These are phyloP conservation scores for Amia ocellicauda DNA, from an alignment of 2,113 vertebrate species.

Conservation along the genomic window DNA sequence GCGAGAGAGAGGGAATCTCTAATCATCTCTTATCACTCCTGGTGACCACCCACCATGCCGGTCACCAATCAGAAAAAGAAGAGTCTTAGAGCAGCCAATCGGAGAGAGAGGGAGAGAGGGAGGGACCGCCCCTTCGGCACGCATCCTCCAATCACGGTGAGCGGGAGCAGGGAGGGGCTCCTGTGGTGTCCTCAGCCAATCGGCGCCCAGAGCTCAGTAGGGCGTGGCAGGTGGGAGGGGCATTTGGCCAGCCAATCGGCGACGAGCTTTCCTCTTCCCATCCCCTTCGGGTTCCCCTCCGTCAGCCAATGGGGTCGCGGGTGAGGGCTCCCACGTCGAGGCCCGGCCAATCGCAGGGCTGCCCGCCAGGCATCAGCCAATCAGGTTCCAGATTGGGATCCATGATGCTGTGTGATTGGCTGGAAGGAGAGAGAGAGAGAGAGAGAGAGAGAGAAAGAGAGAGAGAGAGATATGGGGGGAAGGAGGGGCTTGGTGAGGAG, in stretches of 20 bases:
- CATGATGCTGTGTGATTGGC: conserved; percentile 74
- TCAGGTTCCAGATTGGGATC: conserved; percentile 76
- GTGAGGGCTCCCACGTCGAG: conserved; percentile 68
- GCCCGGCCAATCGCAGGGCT: conserved; percentile 64
- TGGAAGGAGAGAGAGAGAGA: conserved; percentile 56
- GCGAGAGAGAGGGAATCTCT: conserved; percentile 29
- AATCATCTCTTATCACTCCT: conserved; percentile 44
- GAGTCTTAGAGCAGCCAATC: conserved; percentile 45
- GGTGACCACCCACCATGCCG: conserved; percentile 48
- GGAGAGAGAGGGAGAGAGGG: conserved; percentile 21
- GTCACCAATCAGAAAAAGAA: conserved; percentile 39
- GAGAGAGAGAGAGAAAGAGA: conserved; percentile 63
- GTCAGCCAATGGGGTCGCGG: conserved; percentile 73
- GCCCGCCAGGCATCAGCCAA: conserved; percentile 69
- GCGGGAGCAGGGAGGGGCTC: conserved; percentile 46
- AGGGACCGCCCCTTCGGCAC: too few relatives aligned
- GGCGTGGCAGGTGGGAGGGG: conserved; percentile 53
- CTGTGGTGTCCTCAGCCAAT: conserved; percentile 39
- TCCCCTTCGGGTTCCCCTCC: conserved; percentile 66
- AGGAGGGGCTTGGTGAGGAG: conserved; percentile 61
- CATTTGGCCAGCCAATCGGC: conserved; percentile 59
- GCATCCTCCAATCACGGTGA: conserved; percentile 16
- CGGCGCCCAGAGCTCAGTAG: conserved; percentile 47
- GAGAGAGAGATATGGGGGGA: too few relatives aligned
- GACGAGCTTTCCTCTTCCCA: conserved; percentile 47